A percentile compares a stretch with the other conserved stretches of the same genome.
phyloP scores from a whole-genome alignment of 53 echinoderm and acorn worm genomes.

The Actinopyga echinites region DNA sequence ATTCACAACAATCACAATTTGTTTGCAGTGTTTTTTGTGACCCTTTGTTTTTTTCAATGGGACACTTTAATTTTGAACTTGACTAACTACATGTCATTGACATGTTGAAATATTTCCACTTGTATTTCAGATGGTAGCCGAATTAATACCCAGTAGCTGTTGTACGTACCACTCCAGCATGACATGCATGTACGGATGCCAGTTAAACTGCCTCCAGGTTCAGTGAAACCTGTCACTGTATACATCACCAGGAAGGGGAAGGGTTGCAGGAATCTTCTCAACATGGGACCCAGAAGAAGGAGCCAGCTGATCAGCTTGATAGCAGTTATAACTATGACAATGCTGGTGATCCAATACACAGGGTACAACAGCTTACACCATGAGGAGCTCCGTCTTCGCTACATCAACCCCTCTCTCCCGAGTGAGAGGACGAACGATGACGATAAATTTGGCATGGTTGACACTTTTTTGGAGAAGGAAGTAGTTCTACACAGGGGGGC shows the following conservation, averaged over 20 bases:
- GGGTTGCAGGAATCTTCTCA: neutral
- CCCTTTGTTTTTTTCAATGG: no score
- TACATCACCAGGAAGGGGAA: neutral
- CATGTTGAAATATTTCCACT: no score
- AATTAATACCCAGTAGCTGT: no score
- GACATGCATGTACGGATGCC: neutral
- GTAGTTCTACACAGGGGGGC: neutral
- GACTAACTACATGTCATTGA: no score
- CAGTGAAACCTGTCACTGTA: neutral
- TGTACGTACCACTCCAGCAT: no score
- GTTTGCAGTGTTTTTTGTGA: no score
- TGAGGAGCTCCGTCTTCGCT: slow-evolving; percentile 24
- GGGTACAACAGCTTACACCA: slow-evolving; percentile 36
- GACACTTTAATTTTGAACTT: no score
- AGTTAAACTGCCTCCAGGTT: neutral
- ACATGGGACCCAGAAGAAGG: slow-evolving; percentile 54
- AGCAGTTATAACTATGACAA: slow-evolving; percentile 40
- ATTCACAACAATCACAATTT: no score
- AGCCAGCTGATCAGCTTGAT: slow-evolving; percentile 36
- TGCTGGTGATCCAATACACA: slow-evolving; percentile 48
- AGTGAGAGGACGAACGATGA: slow-evolving; percentile 16
- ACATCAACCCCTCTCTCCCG: slow-evolving; percentile 54
- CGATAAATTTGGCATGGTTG: neutral
- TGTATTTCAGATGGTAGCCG: no score
- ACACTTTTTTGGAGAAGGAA: neutral